Base-by-base conservation (phyloP, 2,797 vertebrate genomes). In the Anabacerthia variegaticeps region DNA sequence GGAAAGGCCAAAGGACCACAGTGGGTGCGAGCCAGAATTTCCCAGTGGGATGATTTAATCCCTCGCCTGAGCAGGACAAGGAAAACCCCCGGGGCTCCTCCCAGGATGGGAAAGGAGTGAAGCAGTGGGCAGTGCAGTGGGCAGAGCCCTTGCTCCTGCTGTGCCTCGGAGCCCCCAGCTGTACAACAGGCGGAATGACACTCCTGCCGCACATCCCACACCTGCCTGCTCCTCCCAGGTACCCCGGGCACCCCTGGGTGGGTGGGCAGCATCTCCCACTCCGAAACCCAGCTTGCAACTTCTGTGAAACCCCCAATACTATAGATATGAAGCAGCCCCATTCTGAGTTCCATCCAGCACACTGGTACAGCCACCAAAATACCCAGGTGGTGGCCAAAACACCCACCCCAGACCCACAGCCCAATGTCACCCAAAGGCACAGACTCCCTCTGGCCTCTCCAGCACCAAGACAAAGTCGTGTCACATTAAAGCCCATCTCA, bases 161-260 rank as follows among this genome's bases (percentile, higher is more conserved):
- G 83, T 81, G 90, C 79, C 88, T 92, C 76, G 19, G 88, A 83
- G 88, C 86, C 94, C 83, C 65, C 89, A 76, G 83, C 93, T 93
- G 91, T 84, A 78, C 48, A 23, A 26, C 58, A 39, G 15, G 16
- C 19, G 43, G 44, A 95, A 72, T n/a, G 80, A 66, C 78, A 92
- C 3, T 32, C 51, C 51, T 52, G 1, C 51, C 11, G 36, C 72
- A 12, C 73, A 6, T 17, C 77, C 39, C 27, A 8, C 2, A 32
- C 79, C 83, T 61, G 48, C 56, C n/a, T 43, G 46, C n/a, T 39
- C 20, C 62, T 27, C 44, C 2, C 15, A 21, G 61, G 30, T 4
- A 28, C 56, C 48, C 39, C 74, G 23, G 43, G 48, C 36, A 63
- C 34, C 56, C 37, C 49, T 10, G 26, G 28, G 49, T 10, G 51